phyloP scores from a whole-genome alignment of 1,140 invertebrate species.

The Ephestia elutella region DNA sequence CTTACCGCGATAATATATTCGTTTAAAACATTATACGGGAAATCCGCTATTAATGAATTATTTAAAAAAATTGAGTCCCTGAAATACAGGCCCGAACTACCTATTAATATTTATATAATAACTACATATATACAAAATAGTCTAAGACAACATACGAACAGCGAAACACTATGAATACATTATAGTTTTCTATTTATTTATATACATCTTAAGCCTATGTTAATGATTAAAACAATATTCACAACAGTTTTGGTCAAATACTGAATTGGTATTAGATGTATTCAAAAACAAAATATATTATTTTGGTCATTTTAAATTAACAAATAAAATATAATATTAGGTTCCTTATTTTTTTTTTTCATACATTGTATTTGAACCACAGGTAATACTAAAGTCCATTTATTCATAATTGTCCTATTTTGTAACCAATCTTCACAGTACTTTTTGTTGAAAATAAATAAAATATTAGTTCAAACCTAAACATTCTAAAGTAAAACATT shows the following conservation, averaged over 20 bases:
- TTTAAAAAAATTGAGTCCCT: too few relatives aligned
- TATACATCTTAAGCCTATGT: constrained; percentile 9
- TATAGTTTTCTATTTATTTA: constrained; percentile 15
- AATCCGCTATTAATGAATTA: too few relatives aligned
- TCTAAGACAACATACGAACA: constrained; percentile 36
- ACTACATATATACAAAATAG: constrained; percentile 26
- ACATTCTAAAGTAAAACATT: too few relatives aligned
- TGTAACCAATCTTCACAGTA: too few relatives aligned
- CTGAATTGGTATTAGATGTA: constrained; percentile 41
- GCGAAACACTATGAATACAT: constrained; percentile 19
- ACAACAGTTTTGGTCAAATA: constrained; percentile 60
- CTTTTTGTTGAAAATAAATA: too few relatives aligned
- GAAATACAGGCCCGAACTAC: not conserved
- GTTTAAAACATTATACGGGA: too few relatives aligned
- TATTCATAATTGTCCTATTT: too few relatives aligned
- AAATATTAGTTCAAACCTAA: too few relatives aligned
- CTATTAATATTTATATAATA: constrained; percentile 14
- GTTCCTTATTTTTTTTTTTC: not conserved
- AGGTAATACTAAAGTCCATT: too few relatives aligned
- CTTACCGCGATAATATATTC: too few relatives aligned
- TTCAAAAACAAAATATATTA: constrained; percentile 15
- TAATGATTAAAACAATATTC: constrained; percentile 35
- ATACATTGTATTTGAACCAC: not conserved
- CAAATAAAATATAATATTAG: not conserved
- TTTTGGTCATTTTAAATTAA: not conserved